A percentile compares a stretch with the other conserved stretches of the same genome.
Evolutionary conservation across 2,113 vertebrate species (phyloP).

Genomic region (Psittacula cyanocephala): DNA sequence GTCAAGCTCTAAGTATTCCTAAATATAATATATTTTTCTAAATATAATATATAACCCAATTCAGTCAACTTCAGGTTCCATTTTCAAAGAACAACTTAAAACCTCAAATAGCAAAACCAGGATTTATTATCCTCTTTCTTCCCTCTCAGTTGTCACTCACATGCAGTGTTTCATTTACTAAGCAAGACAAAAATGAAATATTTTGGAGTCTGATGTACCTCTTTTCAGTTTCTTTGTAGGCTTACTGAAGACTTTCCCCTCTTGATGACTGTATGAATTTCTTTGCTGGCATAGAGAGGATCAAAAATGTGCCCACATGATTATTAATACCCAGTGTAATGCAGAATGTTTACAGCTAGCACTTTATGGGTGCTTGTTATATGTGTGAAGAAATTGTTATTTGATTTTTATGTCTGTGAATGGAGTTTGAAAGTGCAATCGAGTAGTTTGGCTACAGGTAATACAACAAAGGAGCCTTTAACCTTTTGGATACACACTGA

Average conservation of each 20-base stretch:
- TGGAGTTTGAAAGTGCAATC: not conserved
- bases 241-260: not conserved
- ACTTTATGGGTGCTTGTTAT: not conserved
- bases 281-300: not conserved
- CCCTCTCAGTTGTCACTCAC: not conserved
- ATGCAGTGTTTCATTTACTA: not conserved
- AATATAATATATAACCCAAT: not conserved
- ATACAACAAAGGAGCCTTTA: not conserved
- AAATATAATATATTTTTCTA: not conserved
- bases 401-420: not conserved
- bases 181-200: not conserved
- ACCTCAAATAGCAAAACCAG: not conserved
- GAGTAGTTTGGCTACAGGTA: not conserved
- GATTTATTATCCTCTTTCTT: constrained; percentile 14
- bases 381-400: not conserved
- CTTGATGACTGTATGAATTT: not conserved
- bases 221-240: not conserved
- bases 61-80: constrained; percentile 5
- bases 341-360: not conserved
- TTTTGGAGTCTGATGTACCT: not conserved
- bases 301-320: not conserved
- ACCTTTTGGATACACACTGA: not conserved
- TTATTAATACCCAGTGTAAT: not conserved
- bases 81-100: constrained; percentile 30
- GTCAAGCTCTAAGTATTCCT: not conserved